Base-by-base conservation (phyloP, 2,888 invertebrate species). In the Drosophila lacicola region DNA sequence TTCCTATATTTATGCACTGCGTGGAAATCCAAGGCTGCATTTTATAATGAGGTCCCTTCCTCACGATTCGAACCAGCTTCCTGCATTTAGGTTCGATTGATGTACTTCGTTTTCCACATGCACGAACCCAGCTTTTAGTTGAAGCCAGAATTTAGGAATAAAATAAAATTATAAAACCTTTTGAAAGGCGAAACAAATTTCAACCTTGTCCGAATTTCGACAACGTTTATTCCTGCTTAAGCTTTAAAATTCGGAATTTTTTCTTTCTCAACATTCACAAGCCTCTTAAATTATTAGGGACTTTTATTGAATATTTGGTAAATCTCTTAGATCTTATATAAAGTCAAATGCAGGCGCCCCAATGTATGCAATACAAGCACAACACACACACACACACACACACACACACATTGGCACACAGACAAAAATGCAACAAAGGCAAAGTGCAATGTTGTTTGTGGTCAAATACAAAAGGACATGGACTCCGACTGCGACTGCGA, bases 361-460 rank as follows among this genome's bases (percentile, higher is more conserved):
- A 47, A 54, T 60, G 45, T 46, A 39, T 70, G 68, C 58, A 61
- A 69, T 67, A 65, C 73, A 79, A 70, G 55, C 62, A 65, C 63
- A 66, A 71, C 42, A 42, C 34, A 44, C 36, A 19, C 33, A 17
- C 49, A 57, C 19, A 51, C n/a, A 53, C 8, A 17, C 42, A 41
- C 19, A 37, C 49, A 34, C 62, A 54, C 25, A 17, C 14, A 37
- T 29, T 21, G 19, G 21, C 17, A 44, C 11, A 29, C 17, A 17
- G 9, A 34, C 19, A 57, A 76, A 73, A 69, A 70, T 80, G 83
- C 86, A 82, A 67, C 76, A 81, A 83, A 80, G 82, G 85, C 60
- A 78, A 75, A 72, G 74, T 78, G 78, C 77, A 74, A 78, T 82
- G 70, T 68, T 77, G 82, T 73, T 82, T 85, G 82, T 60, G 82